These are phyloP conservation scores for Margarornis squamiger DNA, from an alignment of 2,797 vertebrate species.

Conservation along the genomic window DNA sequence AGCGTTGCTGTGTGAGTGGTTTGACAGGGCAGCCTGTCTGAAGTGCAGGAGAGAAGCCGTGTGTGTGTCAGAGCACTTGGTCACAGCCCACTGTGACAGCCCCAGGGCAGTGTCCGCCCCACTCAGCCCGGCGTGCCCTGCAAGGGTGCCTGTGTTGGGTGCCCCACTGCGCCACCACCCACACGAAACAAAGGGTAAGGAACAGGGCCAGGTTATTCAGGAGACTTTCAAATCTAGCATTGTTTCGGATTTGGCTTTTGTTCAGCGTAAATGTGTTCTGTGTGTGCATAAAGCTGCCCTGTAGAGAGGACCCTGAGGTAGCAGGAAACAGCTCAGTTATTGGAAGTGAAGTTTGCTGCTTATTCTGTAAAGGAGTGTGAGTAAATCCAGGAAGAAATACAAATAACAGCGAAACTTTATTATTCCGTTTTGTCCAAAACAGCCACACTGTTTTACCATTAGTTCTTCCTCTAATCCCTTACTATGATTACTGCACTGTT, in stretches of 20 bases:
- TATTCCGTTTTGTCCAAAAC: not conserved
- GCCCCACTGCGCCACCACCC: not conserved
- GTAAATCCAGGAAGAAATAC: not conserved
- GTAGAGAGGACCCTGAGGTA: not conserved
- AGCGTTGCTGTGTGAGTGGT: not conserved
- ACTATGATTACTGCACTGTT: not conserved
- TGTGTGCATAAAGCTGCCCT: not conserved
- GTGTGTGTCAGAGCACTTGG: not conserved
- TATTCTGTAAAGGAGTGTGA: not conserved
- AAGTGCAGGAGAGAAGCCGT: not conserved
- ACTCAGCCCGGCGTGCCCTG: rapidly evolving
- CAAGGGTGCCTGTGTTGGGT: not conserved
- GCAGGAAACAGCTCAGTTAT: not conserved
- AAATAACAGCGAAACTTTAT: not conserved
- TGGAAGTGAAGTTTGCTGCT: not conserved
- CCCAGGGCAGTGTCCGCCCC: rapidly evolving
- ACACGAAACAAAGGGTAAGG: conserved; percentile 23
- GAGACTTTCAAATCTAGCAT: not conserved
- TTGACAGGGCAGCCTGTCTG: not conserved
- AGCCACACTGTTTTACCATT: not conserved
- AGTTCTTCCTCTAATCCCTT: not conserved
- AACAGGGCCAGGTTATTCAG: conserved; percentile 5
- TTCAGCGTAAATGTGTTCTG: not conserved
- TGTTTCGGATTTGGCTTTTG: conserved; percentile 25
- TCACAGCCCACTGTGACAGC: rapidly evolving